phyloP scores from a whole-genome alignment of 2,888 invertebrate species.

The Torymus auratus region DNA sequence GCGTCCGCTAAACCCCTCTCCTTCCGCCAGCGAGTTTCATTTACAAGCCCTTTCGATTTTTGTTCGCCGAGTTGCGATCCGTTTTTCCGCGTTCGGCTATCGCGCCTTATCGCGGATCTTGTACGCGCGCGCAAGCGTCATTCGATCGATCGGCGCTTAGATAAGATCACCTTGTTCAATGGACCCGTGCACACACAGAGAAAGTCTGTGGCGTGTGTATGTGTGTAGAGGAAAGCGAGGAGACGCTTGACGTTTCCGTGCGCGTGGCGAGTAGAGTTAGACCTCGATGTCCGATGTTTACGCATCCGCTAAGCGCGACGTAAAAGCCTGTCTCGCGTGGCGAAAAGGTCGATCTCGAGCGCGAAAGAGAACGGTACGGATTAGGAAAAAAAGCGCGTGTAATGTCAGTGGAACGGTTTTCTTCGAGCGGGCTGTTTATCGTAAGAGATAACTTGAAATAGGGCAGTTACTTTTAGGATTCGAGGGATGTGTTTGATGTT shows the following conservation, averaged over 20 bases:
- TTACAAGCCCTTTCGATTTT: conserved; percentile 45
- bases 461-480: conserved; percentile 7
- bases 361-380: conserved; percentile 10
- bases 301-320: conserved; percentile 18
- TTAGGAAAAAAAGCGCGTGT: conserved; percentile 25
- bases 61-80: background rate
- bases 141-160: conserved; percentile 55
- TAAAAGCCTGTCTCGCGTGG: conserved; percentile 42
- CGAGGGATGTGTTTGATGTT: no score
- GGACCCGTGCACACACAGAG: conserved; percentile 16
- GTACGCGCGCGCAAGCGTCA: conserved; percentile 50
- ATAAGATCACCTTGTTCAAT: conserved; percentile 57
- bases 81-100: conserved; percentile 22
- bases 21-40: conserved; percentile 27
- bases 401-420: conserved; percentile 36
- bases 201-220: background rate
- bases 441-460: conserved; percentile 25
- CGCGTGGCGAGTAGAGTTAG: background rate
- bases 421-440: conserved; percentile 37
- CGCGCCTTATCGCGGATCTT: conserved; percentile 51
- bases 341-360: background rate
- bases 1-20: conserved; percentile 27
- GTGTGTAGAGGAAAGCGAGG: conserved; percentile 19
- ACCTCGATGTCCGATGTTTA: conserved; percentile 1
- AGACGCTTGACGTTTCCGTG: conserved; percentile 39